Evolutionary conservation across 2,113 vertebrate species (phyloP).

Genomic region (Proteles cristata): DNA sequence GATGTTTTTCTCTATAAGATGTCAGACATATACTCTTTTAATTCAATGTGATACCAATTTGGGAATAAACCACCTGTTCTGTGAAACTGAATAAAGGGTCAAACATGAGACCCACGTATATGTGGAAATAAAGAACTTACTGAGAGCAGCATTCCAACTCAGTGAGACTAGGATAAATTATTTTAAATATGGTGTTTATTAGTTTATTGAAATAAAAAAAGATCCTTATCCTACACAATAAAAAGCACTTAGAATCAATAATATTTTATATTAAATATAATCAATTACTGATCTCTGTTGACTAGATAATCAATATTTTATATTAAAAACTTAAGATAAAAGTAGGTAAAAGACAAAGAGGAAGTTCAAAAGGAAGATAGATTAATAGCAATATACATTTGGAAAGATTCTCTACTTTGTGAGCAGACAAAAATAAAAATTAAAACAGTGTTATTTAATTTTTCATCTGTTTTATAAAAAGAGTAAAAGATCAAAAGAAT

Average conservation of each 20-base stretch:
- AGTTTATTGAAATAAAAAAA: constrained; percentile 26
- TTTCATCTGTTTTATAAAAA: constrained; percentile 8
- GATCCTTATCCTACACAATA: neutral
- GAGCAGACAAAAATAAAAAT: neutral
- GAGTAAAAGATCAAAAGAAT: neutral
- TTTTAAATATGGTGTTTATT: neutral
- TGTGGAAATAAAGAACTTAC: neutral
- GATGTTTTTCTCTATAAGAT: neutral
- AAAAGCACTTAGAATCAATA: neutral
- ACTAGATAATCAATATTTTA: too few species aligned
- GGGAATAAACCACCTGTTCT: neutral
- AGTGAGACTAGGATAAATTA: neutral
- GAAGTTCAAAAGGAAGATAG: neutral
- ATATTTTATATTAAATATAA: neutral
- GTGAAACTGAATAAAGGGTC: neutral
- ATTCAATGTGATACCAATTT: constrained; percentile 1
- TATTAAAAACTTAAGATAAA: constrained; percentile 1
- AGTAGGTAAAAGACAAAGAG: neutral
- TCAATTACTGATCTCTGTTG: too few species aligned
- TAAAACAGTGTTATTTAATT: neutral
- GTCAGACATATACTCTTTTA: neutral
- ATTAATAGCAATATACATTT: neutral
- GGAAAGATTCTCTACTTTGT: neutral
- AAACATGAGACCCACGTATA: neutral
- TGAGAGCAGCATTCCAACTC: neutral